These are phyloP conservation scores for Tipula confusa DNA, from an alignment of 2,888 invertebrate genomes.

Conservation along the genomic window DNA sequence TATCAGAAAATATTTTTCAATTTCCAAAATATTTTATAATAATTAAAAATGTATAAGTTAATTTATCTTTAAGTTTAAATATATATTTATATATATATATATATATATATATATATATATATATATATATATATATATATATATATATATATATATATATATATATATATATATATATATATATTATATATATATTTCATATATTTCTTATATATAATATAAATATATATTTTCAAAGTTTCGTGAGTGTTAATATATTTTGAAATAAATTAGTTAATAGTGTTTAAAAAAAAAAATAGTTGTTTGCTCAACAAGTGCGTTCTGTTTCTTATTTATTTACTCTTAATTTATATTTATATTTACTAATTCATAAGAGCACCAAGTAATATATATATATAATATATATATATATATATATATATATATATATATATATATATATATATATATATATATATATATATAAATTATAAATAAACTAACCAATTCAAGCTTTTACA, in stretches of 20 bases:
- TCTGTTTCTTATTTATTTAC: background rate
- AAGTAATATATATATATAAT: background rate
- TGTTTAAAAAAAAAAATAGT: background rate
- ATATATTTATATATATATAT: background rate
- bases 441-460: background rate
- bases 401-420: background rate
- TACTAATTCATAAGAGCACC: background rate
- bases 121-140: background rate
- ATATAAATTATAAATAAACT: background rate
- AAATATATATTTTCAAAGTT: background rate
- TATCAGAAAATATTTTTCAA: background rate
- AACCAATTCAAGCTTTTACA: background rate
- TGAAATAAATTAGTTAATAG: background rate
- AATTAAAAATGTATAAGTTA: background rate
- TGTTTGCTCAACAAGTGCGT: background rate
- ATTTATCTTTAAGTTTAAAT: background rate
- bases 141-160: background rate
- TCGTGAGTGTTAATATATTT: background rate
- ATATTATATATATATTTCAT: background rate
- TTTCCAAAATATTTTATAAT: background rate
- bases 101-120: background rate
- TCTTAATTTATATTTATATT: background rate
- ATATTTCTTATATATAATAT: no score
- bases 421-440: background rate
- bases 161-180: background rate